phyloP scores from a whole-genome alignment of 2,113 vertebrate genomes.

The Brevimyrus niger region DNA sequence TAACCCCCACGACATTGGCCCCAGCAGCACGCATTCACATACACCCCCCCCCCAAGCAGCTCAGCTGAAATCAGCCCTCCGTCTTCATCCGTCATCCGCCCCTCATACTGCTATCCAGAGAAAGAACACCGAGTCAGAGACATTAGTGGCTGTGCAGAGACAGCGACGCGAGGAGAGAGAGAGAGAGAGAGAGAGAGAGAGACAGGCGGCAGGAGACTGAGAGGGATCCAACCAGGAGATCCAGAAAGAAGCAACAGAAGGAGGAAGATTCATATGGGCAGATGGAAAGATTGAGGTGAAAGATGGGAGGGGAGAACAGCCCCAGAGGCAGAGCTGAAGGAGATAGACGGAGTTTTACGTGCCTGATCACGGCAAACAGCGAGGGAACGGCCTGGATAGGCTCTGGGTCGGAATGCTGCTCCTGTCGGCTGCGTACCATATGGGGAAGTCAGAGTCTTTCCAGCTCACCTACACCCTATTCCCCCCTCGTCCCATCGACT shows the following conservation, averaged over 20 bases:
- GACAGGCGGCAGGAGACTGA: background rate
- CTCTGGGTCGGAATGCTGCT: background rate
- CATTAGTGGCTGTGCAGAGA: background rate
- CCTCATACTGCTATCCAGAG: background rate
- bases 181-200: background rate
- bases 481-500: background rate
- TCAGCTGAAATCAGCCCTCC: background rate
- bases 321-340: background rate
- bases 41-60: slow-evolving; percentile 32
- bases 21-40: slow-evolving; percentile 40
- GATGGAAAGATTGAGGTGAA: background rate
- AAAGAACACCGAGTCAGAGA: background rate
- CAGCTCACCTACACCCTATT: background rate
- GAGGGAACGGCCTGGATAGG: background rate
- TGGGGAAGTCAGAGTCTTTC: background rate
- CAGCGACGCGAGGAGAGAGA: background rate
- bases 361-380: background rate
- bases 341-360: background rate
- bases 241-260: background rate
- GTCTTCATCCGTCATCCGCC: background rate
- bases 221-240: background rate
- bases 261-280: background rate
- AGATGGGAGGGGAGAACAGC: background rate
- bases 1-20: slow-evolving; percentile 29
- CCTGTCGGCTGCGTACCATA: background rate